phyloP scores from a whole-genome alignment of 2,113 vertebrate species.

The Aleadryas rufinucha region DNA sequence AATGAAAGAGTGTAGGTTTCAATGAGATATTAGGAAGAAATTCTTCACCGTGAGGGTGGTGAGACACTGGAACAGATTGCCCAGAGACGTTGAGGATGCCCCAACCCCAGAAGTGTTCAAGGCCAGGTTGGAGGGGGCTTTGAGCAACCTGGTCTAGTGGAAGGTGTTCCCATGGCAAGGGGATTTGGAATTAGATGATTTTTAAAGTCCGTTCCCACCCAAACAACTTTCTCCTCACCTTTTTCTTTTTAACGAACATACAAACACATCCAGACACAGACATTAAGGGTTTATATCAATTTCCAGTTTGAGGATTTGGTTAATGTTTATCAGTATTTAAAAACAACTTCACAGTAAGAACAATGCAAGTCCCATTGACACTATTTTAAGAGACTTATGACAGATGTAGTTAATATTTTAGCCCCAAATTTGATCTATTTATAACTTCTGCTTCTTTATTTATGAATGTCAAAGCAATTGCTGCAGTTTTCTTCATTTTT shows the following conservation, averaged over 20 bases:
- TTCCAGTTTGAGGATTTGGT: not conserved
- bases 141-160: not conserved
- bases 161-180: not conserved
- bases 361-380: not conserved
- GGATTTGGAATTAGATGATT: not conserved
- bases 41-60: not conserved
- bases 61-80: not conserved
- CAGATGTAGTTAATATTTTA: not conserved
- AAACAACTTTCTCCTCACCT: not conserved
- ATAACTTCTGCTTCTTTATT: not conserved
- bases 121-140: not conserved
- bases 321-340: not conserved
- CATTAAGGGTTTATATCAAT: not conserved
- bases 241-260: accelerated
- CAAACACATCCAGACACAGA: not conserved
- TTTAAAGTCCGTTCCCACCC: not conserved
- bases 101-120: not conserved
- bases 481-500: not conserved
- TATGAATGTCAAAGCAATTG: not conserved
- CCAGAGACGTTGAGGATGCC: no score
- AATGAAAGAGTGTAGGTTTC: not conserved
- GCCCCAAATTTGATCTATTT: not conserved
- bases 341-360: not conserved
- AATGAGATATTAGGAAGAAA: not conserved
- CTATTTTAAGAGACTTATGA: not conserved